Evolutionary conservation across 2,888 invertebrate species (phyloP).

Genomic region (Steinernema scapterisci): DNA sequence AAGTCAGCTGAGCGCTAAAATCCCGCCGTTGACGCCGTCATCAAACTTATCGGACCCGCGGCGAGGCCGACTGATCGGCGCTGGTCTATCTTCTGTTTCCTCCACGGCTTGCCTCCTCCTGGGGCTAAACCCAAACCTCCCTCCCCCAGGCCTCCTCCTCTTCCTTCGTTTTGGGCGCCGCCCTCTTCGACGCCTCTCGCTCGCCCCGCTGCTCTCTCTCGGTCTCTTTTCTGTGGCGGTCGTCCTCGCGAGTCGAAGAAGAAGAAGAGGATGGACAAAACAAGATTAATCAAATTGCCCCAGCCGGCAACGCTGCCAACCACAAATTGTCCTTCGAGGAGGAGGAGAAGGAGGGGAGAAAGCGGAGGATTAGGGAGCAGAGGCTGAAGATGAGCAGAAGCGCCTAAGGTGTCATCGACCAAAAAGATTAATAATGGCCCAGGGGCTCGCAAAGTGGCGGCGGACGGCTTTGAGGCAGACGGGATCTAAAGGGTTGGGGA

Average conservation of each 20-base stretch:
- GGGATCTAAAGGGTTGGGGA: too few species aligned
- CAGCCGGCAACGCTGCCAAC: conserved; percentile 16
- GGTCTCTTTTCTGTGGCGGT: background rate
- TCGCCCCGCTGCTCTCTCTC: background rate
- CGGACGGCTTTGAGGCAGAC: too few species aligned
- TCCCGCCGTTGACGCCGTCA: background rate
- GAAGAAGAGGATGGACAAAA: conserved; percentile 22
- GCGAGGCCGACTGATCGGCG: background rate
- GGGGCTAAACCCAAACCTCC: conserved; percentile 1
- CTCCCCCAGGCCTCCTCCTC: conserved; percentile 3
- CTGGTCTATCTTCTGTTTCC: conserved; percentile 19
- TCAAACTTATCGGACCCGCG: too few species aligned
- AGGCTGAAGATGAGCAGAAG: background rate
- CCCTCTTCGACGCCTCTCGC: background rate
- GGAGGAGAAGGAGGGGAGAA: too few species aligned
- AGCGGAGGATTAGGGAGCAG: too few species aligned
- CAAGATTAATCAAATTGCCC: conserved; percentile 32
- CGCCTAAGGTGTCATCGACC: conserved; percentile 1
- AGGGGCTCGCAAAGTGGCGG: too few species aligned
- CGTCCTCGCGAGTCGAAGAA: background rate
- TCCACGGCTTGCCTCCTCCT: background rate
- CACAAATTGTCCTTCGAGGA: conserved; percentile 2
- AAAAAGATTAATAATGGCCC: background rate
- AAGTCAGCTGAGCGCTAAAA: conserved; percentile 2
- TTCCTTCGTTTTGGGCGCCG: too few species aligned